A percentile compares a stretch with the other conserved stretches of the same genome.
Evolutionary conservation across 2,113 vertebrate genomes (phyloP).

Genomic region (Dendrocopos noguchii): DNA sequence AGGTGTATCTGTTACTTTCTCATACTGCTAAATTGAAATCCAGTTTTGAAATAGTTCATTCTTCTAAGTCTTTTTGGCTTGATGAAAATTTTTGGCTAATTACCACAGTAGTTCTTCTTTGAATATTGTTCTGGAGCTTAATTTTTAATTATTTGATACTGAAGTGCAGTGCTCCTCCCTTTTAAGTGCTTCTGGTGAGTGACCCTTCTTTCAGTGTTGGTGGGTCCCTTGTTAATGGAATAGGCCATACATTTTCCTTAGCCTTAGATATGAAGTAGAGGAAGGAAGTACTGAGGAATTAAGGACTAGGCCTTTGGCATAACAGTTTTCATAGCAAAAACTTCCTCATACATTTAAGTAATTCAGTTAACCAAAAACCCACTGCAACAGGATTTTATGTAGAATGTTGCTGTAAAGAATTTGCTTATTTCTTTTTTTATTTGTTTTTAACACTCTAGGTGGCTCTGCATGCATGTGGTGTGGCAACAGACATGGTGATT

Average conservation of each 20-base stretch:
- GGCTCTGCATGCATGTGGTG: constrained; percentile 94
- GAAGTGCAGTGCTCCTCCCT: neutral
- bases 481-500: constrained; percentile 97
- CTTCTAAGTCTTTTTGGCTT: neutral
- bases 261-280: neutral
- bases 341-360: neutral
- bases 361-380: neutral
- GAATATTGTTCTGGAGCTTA: neutral
- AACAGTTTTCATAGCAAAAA: neutral
- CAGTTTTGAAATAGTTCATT: neutral
- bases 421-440: neutral
- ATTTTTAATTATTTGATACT: neutral
- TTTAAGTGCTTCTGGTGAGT: neutral
- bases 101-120: neutral
- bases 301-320: neutral
- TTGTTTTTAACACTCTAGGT: constrained; percentile 77
- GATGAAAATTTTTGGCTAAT: neutral
- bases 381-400: neutral
- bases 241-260: neutral
- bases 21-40: neutral
- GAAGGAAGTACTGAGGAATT: neutral
- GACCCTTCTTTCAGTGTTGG: neutral
- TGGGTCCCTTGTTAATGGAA: neutral
- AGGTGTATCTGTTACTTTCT: neutral
- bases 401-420: neutral